Evolutionary conservation across 2,113 vertebrate genomes (phyloP), one percentile per base, ranked within the genome.

Genomic region (Danionella cerebrum): DNA sequence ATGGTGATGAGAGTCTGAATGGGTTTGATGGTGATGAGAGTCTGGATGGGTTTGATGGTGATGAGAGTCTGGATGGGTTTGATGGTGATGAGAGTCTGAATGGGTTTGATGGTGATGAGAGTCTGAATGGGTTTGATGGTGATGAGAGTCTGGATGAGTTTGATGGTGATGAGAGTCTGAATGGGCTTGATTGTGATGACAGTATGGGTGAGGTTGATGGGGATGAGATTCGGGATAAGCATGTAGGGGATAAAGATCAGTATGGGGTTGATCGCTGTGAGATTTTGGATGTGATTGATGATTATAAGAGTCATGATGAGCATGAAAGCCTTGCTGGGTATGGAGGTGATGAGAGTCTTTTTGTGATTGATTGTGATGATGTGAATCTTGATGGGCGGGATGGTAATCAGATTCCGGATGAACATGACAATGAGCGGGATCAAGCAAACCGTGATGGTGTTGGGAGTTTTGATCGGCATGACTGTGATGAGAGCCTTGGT

Each of bases 401-500:
- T 70, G 54, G 14, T 22, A 47, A 35, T 39, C 36, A 24, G 31
- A 29, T 22, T 71, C 51, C 25, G 54, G 14, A 38, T 25, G 41
- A 22, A 9, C 0, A 5, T 50, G 50, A 8, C 52, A 53, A 27
- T 58, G 51, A 36, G 24, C 19, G 0, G 21, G 1, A 3, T n/a
- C 6, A 19, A 0, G 18, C 13, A 21, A 19, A n/a, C 6, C 0
- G 5, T n/a, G 59, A 59, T 64, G 70, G 21, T 60, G n/a, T 14
- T 75, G 78, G n/a, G 31, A 1, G 29, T 69, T 57, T 4, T 74
- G 79, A 79, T 33, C 21, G 51, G 12, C 45, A 64, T 64, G 44
- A 13, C 52, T 22, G 44, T 31, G 72, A 33, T 64, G 72, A 1
- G 38, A 42, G 13, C 27, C 21, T 47, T 11, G 10, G 65, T 24